These are phyloP conservation scores for Laspeyria flexula DNA, from an alignment of 2,888 invertebrate genomes.

Conservation along the genomic window DNA sequence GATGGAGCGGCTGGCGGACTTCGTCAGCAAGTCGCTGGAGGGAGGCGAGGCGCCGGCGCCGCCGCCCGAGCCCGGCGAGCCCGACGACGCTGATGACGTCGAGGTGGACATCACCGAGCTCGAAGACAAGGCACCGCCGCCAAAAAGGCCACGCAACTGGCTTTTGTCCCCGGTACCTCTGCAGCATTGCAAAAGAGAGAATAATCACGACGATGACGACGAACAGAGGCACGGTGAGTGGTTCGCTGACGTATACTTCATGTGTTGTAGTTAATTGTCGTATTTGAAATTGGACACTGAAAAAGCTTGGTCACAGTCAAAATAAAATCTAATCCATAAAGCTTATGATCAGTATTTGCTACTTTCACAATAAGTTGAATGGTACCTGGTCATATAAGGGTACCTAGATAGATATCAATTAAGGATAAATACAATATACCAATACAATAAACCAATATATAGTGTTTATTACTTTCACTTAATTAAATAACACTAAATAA, in stretches of 20 bases:
- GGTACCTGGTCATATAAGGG: too few species aligned
- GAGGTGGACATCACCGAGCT: slow-evolving; percentile 82
- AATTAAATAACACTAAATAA: too few species aligned
- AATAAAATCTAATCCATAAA: too few species aligned
- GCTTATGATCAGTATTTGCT: too few species aligned
- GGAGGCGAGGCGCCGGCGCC: slow-evolving; percentile 83
- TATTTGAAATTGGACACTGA: too few species aligned
- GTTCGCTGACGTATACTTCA: not conserved
- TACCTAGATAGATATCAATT: too few species aligned
- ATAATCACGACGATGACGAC: slow-evolving; percentile 69
- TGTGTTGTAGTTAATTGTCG: too few species aligned
- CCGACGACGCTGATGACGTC: slow-evolving; percentile 71
- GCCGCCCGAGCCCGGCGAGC: slow-evolving; percentile 80
- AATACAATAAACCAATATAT: too few species aligned
- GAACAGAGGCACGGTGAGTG: slow-evolving; percentile 77
- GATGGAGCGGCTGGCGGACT: slow-evolving; percentile 96
- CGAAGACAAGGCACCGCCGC: slow-evolving; percentile 73
- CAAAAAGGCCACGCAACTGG: slow-evolving; percentile 79
- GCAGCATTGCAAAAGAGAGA: slow-evolving; percentile 71
- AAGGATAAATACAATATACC: too few species aligned
- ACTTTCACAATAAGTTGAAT: too few species aligned
- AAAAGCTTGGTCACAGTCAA: too few species aligned
- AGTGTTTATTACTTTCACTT: too few species aligned
- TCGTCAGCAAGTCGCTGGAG: slow-evolving; percentile 95
- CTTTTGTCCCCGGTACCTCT: slow-evolving; percentile 76